These are phyloP conservation scores for Eupithecia subfuscata DNA, from an alignment of 2,888 invertebrate species.

Conservation along the genomic window DNA sequence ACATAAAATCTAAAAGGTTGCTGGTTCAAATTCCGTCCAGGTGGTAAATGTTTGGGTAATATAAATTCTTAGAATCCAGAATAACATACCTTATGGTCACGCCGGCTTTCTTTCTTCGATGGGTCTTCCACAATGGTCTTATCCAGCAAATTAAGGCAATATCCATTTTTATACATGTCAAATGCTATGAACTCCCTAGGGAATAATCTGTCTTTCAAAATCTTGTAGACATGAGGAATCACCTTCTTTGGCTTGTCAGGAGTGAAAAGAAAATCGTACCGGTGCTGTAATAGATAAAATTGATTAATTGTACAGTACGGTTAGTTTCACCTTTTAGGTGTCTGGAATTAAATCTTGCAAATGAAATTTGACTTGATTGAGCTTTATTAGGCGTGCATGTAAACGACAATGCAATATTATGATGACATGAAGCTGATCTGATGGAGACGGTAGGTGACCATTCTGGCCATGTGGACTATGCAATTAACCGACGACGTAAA, in stretches of 20 bases:
- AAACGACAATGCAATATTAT: no score
- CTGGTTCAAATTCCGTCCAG: no score
- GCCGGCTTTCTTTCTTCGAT: not conserved
- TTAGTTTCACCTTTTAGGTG: no score
- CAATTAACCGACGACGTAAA: no score
- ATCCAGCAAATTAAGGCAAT: conserved; percentile 75
- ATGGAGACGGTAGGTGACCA: no score
- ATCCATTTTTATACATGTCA: conserved; percentile 89
- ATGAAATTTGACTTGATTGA: no score
- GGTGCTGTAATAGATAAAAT: conserved; percentile 74
- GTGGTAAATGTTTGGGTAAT: not conserved
- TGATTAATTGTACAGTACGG: not conserved
- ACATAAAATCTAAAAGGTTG: no score
- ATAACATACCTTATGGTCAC: conserved; percentile 15
- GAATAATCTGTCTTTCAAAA: conserved; percentile 62
- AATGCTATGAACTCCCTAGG: conserved; percentile 84
- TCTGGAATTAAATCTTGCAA: no score
- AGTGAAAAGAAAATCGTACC: conserved; percentile 92
- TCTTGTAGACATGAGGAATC: conserved; percentile 76
- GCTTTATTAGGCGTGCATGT: no score
- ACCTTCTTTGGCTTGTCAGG: conserved; percentile 89
- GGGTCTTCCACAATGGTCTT: conserved; percentile 13
- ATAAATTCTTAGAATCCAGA: not conserved
- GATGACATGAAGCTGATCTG: no score
- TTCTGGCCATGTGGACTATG: no score